Evolutionary conservation across 2,888 invertebrate genomes (phyloP), one percentile per base, ranked within the genome.

Genomic region (Drosophila prostipennis): DNA sequence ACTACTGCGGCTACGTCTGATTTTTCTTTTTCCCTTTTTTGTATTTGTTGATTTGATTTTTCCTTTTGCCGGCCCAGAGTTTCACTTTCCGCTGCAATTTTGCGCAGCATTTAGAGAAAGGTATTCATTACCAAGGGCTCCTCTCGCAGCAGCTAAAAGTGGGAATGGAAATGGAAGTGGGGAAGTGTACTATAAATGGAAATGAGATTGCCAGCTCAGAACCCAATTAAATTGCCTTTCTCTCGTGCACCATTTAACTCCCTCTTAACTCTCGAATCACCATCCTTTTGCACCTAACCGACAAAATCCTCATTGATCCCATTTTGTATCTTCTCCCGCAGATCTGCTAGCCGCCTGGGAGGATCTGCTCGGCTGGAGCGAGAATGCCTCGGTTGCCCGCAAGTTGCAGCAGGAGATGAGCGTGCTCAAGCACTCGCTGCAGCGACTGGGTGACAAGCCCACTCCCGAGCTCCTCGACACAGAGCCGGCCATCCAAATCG

Each of bases 361-460:
- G 87, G 92, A 91, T 89, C 80, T 92, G 74, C 85, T 92, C 48
- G 89, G 84, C 78, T 92, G 92, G 92, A 92, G 92, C 86, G 92
- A 92, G 90, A 92, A 92, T 90, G 92, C 92, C 54, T 89, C 91
- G 16, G 89, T 87, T 26, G 92, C 92, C 78, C 90, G 92, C 77
- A 90, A 91, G 76, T 88, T 92, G 89, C 92, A 92, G 83, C 91
- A 92, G 85, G 92, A 92, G 89, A 92, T 92, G 91, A 90, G 90
- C 76, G 79, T 89, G 55, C 74, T 92, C 78, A 92, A 91, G 84
- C 89, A 90, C 72, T 82, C 89, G 68, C 79, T 92, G 45, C 81
- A 89, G 78, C 91, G 91, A 55, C 83, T 92, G 75, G 91, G 92
- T 55, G 91, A 91, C 76, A 90, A 90, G 76, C 81, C 87, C 56